Evolutionary conservation across 2,888 invertebrate genomes (phyloP).

Genomic region (Pemphredon lugubris): DNA sequence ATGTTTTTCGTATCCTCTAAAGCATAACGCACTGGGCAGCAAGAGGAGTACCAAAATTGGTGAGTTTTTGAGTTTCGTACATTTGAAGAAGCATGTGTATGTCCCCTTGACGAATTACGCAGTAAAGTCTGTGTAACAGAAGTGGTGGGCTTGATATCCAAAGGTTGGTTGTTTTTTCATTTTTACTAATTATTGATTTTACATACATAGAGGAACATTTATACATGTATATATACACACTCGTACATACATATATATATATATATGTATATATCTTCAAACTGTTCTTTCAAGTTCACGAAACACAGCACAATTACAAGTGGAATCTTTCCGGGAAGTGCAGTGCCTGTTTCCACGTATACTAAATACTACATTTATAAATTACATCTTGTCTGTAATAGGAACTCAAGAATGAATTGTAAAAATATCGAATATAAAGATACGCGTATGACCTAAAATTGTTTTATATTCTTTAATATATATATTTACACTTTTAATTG

Average conservation of each 20-base stretch:
- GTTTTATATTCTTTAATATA: constrained; percentile 57
- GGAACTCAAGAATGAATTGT: constrained; percentile 63
- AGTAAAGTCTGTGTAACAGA: background rate
- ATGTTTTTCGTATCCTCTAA: constrained; percentile 22
- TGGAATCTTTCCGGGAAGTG: constrained; percentile 53
- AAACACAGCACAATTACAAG: constrained; percentile 55
- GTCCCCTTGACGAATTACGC: too few species aligned
- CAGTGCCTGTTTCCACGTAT: constrained; percentile 59
- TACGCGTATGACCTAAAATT: constrained; percentile 52
- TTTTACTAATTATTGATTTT: constrained; percentile 51
- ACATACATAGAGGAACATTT: constrained; percentile 59
- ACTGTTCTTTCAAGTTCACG: constrained; percentile 41
- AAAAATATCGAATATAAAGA: constrained; percentile 60
- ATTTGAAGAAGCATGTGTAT: background rate
- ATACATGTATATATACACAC: constrained; percentile 69
- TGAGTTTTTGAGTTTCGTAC: background rate
- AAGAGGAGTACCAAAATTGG: constrained; percentile 12
- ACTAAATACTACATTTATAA: constrained; percentile 68
- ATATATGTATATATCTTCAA: constrained; percentile 43
- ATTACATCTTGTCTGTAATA: constrained; percentile 50
- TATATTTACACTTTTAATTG: constrained; percentile 61
- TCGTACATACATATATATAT: constrained; percentile 52
- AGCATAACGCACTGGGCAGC: constrained; percentile 10
- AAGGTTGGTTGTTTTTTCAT: constrained; percentile 14
- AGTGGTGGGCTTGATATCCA: constrained; percentile 11